These are phyloP conservation scores for Jordanella pulchra DNA, from an alignment of 2,797 vertebrate genomes.

Conservation along the genomic window DNA sequence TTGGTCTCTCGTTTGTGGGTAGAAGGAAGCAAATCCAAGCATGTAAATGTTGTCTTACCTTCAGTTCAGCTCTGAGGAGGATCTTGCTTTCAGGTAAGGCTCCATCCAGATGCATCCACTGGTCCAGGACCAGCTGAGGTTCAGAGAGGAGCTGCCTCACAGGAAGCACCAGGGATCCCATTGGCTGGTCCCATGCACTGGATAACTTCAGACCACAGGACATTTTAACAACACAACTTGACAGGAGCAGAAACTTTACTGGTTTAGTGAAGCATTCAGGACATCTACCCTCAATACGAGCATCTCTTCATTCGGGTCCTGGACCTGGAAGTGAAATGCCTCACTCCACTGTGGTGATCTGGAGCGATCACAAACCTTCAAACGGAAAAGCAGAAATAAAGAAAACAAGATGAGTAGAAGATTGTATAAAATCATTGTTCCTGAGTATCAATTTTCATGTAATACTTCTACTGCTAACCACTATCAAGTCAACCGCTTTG, in stretches of 20 bases:
- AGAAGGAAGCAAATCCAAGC: not conserved
- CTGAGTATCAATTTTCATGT: not conserved
- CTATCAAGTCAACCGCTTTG: not conserved
- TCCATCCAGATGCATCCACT: conserved; percentile 82
- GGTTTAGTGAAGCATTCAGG: not conserved
- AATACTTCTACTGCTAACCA: too few relatives aligned
- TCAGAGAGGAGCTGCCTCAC: conserved; percentile 82
- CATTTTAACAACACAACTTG: not conserved
- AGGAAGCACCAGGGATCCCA: conserved; percentile 84
- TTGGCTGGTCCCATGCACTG: conserved; percentile 77
- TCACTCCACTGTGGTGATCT: conserved; percentile 87
- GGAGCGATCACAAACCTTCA: conserved; percentile 82
- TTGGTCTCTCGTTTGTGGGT: not conserved
- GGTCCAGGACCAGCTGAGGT: conserved; percentile 83
- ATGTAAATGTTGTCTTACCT: conserved; percentile 71
- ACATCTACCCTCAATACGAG: conserved; percentile 86
- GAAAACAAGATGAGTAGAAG: not conserved
- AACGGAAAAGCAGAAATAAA: not conserved
- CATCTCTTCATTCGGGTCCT: conserved; percentile 80
- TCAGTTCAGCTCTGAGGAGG: conserved; percentile 86
- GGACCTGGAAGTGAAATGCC: conserved; percentile 83
- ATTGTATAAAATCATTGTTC: not conserved
- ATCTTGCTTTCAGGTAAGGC: conserved; percentile 80
- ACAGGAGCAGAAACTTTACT: not conserved
- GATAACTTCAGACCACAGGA: conserved; percentile 63